A percentile compares a stretch with the other conserved stretches of the same genome.
These are phyloP conservation scores for Pemphredon lugubris DNA, from an alignment of 2,888 invertebrate genomes.

Conservation along the genomic window DNA sequence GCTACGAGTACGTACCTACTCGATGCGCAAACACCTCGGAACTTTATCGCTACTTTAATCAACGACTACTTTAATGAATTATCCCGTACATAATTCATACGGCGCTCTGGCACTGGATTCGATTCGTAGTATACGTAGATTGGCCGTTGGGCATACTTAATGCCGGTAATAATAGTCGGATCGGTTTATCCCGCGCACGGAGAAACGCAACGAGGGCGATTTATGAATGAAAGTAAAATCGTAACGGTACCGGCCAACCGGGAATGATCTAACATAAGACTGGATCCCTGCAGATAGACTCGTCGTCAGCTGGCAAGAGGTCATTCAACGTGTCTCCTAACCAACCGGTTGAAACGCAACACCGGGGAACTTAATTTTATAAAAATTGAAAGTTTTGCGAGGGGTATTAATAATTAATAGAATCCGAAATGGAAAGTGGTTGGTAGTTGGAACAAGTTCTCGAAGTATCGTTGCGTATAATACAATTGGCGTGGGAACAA, in stretches of 20 bases:
- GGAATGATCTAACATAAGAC: slow-evolving; percentile 19
- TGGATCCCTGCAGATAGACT: slow-evolving; percentile 28
- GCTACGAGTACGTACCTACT: slow-evolving; percentile 25
- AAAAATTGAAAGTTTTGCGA: too few relatives aligned
- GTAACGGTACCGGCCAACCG: slow-evolving; percentile 7
- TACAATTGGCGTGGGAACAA: too few relatives aligned
- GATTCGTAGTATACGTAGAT: slow-evolving; percentile 22
- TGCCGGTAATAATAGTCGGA: slow-evolving; percentile 32
- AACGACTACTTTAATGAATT: slow-evolving; percentile 64
- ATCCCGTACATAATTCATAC: slow-evolving; percentile 66
- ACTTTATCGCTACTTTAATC: slow-evolving; percentile 66
- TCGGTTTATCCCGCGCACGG: slow-evolving; percentile 40
- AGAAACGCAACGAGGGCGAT: slow-evolving; percentile 32
- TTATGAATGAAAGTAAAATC: slow-evolving; percentile 25
- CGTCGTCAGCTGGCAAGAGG: too few relatives aligned
- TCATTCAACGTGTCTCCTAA: too few relatives aligned
- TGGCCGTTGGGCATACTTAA: slow-evolving; percentile 34
- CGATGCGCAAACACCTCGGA: slow-evolving; percentile 58
- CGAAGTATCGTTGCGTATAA: too few relatives aligned
- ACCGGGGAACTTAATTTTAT: too few relatives aligned
- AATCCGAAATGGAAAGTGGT: too few relatives aligned
- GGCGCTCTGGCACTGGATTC: slow-evolving; percentile 10
- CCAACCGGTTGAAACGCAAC: too few relatives aligned
- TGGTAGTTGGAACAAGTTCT: too few relatives aligned
- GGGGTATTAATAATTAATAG: too few relatives aligned